Percentiles rank a stretch among this genome's conserved stretches.
Conservation (phyloP, 2,888 invertebrate genomes). For the Craniophora ligustri region DNA sequence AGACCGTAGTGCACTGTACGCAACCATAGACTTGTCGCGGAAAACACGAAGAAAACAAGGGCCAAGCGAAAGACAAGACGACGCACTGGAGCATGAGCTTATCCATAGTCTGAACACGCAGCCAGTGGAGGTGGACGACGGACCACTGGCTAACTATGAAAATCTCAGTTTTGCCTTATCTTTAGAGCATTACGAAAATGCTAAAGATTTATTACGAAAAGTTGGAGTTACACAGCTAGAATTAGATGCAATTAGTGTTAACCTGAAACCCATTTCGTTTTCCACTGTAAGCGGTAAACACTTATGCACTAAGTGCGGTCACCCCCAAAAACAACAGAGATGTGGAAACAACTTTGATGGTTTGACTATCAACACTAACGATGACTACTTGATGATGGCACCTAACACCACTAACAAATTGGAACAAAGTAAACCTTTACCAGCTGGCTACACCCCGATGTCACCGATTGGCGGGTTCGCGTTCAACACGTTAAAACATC, state of each 20-base stretch:
- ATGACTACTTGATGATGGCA: slow-evolving; percentile 92
- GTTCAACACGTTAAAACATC: slow-evolving; percentile 76
- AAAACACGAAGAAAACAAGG: slow-evolving; percentile 87
- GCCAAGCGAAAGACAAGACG: slow-evolving; percentile 53
- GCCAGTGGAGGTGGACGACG: slow-evolving; percentile 74
- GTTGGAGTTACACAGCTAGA: slow-evolving; percentile 88
- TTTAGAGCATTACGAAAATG: slow-evolving; percentile 93
- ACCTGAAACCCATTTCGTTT: slow-evolving; percentile 67
- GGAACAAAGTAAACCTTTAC: slow-evolving; percentile 61
- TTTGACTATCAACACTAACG: slow-evolving; percentile 56
- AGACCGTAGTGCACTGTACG: slow-evolving; percentile 89
- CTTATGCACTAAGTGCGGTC: slow-evolving; percentile 90
- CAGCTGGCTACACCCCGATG: slow-evolving; percentile 92
- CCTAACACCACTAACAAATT: slow-evolving; percentile 78
- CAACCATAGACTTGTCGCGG: slow-evolving; percentile 91
- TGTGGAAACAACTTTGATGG: slow-evolving; percentile 35
- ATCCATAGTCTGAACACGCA: slow-evolving; percentile 49
- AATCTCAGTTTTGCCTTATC: slow-evolving; percentile 94
- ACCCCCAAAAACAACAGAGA: slow-evolving; percentile 68
- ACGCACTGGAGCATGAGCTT: slow-evolving; percentile 12
- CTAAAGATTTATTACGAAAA: slow-evolving; percentile 90
- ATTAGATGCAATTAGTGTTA: slow-evolving; percentile 78
- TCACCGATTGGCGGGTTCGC: slow-evolving; percentile 89
- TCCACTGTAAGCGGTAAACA: slow-evolving; percentile 57
- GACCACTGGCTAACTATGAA: slow-evolving; percentile 90